Base-by-base conservation (phyloP, 2,888 invertebrate species). In the Hydraecia micacea region DNA sequence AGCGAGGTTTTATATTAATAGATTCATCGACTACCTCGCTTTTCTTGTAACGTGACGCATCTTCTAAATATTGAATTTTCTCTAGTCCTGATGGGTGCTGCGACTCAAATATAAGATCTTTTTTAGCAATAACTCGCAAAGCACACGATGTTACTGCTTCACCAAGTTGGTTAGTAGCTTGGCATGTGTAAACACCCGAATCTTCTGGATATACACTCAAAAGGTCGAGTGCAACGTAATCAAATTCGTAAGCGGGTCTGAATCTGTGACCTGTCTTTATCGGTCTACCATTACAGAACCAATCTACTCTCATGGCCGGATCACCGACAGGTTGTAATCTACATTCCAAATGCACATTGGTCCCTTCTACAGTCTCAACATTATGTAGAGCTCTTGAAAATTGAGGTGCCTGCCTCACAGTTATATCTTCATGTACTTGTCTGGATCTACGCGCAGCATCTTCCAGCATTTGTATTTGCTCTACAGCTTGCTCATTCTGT, bases 171-270 rank as follows among this genome's bases (percentile, higher is more conserved):
- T 99, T 99, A 77, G 98, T 98, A 0, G 99, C 99, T 94, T 98
- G 98, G 91, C 99, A 99, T 21, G 99, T 99, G 94, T 99, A 99
- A 0, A 99, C 98, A 32, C 99, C 99, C 11, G 99, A 99, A 95
- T 99, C 99, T 90, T 98, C 98, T n/a, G 99, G 99, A 93, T 99
- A 99, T 42, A 99, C 99, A 91, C 99, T 99, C 39, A 99, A 97
- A 73, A 99, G 98, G 95, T 99, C 99, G 75, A 99, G 97, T 15
- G 99, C 99, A 32, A 99, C 99, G 93, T 99, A 99, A 92, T 99
- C 99, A 93, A 99, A 99, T 95, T 99, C 99, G 92, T 99, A 98
- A 6, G 99, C 99, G 65, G 99, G 99, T 92, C 99, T 98, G 97
- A 99, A 99, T 86, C 99, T 97, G 92, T 99, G 98, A 87, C 99